These are phyloP conservation scores for Hyppa rectilinea DNA, from an alignment of 2,888 invertebrate genomes.

Conservation along the genomic window DNA sequence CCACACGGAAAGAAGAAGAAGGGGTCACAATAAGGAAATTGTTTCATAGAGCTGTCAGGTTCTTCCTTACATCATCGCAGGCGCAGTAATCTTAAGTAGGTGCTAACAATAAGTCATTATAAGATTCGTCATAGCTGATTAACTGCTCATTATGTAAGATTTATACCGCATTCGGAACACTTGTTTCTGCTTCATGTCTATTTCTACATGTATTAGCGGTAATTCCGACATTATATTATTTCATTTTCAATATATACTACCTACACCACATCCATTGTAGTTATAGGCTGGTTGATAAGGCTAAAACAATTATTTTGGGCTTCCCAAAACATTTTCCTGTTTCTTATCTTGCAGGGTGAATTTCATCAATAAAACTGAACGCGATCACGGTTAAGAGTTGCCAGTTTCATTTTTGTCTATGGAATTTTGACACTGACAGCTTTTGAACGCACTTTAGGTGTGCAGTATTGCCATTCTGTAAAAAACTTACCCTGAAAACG, in stretches of 20 bases:
- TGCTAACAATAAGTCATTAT: slow-evolving; percentile 18
- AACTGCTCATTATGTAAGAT: slow-evolving; percentile 3
- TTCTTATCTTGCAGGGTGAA: slow-evolving; percentile 13
- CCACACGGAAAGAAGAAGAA: too few relatives aligned
- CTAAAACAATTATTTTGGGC: slow-evolving; percentile 6
- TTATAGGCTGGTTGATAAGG: slow-evolving; percentile 12
- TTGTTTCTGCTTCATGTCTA: slow-evolving; percentile 7
- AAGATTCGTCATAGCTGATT: slow-evolving; percentile 46
- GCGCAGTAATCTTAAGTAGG: slow-evolving; percentile 10
- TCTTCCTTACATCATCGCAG: slow-evolving; percentile 16
- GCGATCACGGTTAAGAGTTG: too few relatives aligned
- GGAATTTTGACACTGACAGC: too few relatives aligned
- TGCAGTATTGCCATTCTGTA: too few relatives aligned
- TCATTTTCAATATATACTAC: not conserved
- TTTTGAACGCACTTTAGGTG: too few relatives aligned
- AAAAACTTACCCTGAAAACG: too few relatives aligned
- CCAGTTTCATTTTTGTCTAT: too few relatives aligned
- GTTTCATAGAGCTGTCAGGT: not conserved
- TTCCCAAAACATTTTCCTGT: not conserved
- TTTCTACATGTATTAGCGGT: not conserved
- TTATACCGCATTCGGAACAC: slow-evolving; percentile 2
- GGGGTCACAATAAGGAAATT: not conserved
- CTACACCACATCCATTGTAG: not conserved
- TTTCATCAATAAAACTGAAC: too few relatives aligned
- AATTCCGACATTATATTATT: slow-evolving; percentile 9